phyloP scores from a whole-genome alignment of 1,140 invertebrate genomes.

The Anoplophora glabripennis region DNA sequence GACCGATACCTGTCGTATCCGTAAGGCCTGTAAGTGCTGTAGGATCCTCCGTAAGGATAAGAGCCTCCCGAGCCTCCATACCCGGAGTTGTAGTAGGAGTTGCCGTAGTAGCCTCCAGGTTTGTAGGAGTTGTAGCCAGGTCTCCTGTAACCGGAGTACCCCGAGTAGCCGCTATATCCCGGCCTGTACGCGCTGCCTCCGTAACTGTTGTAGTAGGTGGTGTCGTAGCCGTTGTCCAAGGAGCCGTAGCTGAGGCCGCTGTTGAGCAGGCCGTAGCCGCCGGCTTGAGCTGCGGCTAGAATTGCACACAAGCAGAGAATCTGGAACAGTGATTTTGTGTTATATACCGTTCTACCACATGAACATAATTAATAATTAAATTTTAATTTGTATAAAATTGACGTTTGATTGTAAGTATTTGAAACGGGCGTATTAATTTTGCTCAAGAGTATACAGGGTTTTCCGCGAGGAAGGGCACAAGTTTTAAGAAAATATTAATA shows the following conservation, averaged over 20 bases:
- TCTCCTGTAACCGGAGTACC: constrained; percentile 1
- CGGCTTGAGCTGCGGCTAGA: constrained; percentile 5
- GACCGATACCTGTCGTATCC: neutral
- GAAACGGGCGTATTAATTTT: no score
- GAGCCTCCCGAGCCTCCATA: neutral
- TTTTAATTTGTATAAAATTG: no score
- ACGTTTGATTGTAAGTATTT: no score
- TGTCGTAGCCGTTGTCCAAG: neutral
- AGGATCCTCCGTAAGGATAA: neutral
- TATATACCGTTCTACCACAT: no score
- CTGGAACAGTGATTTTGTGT: neutral
- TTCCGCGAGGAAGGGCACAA: no score
- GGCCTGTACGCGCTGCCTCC: neutral
- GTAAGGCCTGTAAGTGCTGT: neutral
- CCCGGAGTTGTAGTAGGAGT: neutral
- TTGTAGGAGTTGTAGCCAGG: neutral
- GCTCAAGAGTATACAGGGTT: no score
- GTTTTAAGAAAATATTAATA: no score
- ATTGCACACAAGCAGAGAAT: constrained; percentile 1
- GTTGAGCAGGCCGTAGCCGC: constrained; percentile 1
- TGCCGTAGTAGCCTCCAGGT: neutral
- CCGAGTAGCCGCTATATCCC: no score
- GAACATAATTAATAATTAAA: no score
- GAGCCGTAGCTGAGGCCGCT: no score
- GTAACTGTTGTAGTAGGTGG: neutral